Evolutionary conservation across 2,797 vertebrate genomes (phyloP), one percentile per base, ranked within the genome.

Genomic region (Holocentrus rufus): DNA sequence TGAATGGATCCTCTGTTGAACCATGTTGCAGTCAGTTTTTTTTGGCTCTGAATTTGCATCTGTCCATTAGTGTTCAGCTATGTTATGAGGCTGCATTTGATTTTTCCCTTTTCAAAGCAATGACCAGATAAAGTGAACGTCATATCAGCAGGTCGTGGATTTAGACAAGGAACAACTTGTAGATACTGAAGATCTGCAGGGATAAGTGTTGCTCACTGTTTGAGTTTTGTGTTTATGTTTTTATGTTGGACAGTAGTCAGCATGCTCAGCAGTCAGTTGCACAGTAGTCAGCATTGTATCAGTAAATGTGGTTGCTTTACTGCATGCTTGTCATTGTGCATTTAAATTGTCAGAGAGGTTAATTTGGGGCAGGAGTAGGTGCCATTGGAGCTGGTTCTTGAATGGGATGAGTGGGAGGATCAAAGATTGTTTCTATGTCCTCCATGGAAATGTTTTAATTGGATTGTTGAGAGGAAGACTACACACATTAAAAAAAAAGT

Each of bases 1-100:
- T 93, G 84, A 93, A 92, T 90, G 84, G 81, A 42, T 30, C 62
- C 81, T 89, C 87, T 93, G 89, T 94, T 83, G 23, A 61, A 25
- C 20, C 49, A 6, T 11, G 36, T 36, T 15, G 20, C 55, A 56
- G 31, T 8, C 60, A 30, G 23, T 8, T 39, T 71, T 17, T 53
- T n/a, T 56, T 61, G 74, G 56, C 25, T 80, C 56, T 27, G 8
- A 20, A 63, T 81, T 58, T 72, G 56, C 73, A 71, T 83, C 42
- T 25, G 44, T 74, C 42, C 31, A n/a, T 65, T 20, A 36, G 50
- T 39, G 69, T 23, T 61, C 49, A n/a, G 60, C 56, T 69, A 20
- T 84, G 20, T 61, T 65, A 69, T 44, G 69, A 64, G 58, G 62
- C 22, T 64, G 56, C 39, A 15, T 75, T 77, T 74, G 30, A 72